Base-by-base conservation (phyloP, 2,797 vertebrate species). In the Corythornis leucogaster region DNA sequence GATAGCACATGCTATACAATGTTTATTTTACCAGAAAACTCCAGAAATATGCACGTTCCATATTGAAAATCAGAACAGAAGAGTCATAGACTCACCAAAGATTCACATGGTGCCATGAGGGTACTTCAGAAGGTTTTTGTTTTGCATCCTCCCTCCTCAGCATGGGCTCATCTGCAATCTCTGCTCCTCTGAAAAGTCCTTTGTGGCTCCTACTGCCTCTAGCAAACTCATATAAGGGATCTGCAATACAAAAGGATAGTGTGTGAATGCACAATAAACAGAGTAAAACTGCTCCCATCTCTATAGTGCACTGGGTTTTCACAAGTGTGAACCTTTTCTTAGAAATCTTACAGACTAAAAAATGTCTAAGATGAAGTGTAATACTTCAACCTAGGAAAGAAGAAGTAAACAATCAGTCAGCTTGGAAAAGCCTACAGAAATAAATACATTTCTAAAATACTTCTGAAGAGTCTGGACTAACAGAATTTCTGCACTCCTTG, bases 81-180 rank as follows among this genome's bases (percentile, higher is more conserved):
- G 15, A 42, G 22, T 61, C 53, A 74, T 46, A 86, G 79, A 86
- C 22, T 40, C 84, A 25, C 11, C 48, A 70, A 77, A 28, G 35
- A 46, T 91, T 30, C 71, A 42, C 0, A 0, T 69, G 35, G 28
- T 79, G 30, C 59, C 15, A 4, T 1, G 0, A 70, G 48, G 40
- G 25, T 82, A 57, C 63, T 54, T 64, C 30, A 38, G 63, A 61
- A 87, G 28, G 33, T 68, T 62, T 90, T 35, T 68, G 31, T 17
- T 75, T 95, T 84, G 45, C 16, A 5, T 82, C 25, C n/a, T 74
- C 30, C 46, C 64, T 70, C 38, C 12, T 74, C 73, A 63, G 61
- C 38, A 4, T 28, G 75, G 61, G 38, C 15, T 54, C 68, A 70
- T 57, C 80, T 91, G 31, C 51, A 81, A 15, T 26, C 55, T 90